These are phyloP conservation scores for Malurus splendens DNA, from an alignment of 2,797 vertebrate species.

Conservation along the genomic window DNA sequence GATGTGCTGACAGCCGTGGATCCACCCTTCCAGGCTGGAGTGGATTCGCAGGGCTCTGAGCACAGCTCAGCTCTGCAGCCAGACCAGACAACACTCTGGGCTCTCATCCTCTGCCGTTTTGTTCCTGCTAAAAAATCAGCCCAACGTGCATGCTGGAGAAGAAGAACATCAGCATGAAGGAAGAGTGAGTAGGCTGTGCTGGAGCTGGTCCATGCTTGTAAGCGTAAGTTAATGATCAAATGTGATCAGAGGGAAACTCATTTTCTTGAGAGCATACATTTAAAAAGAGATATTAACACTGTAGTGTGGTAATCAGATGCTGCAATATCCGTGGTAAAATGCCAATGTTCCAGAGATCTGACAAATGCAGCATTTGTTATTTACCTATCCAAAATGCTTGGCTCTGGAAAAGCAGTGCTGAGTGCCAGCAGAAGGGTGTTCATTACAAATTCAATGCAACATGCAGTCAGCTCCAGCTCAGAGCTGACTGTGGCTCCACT, in stretches of 20 bases:
- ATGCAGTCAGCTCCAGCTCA: not conserved
- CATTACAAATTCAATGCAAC: not conserved
- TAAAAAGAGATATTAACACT: not conserved
- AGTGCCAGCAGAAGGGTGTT: not conserved
- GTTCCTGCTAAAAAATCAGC: not conserved
- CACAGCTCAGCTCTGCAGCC: accelerated
- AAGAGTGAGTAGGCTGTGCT: not conserved
- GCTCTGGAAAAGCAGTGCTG: not conserved
- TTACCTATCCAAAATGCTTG: not conserved
- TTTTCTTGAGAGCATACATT: not conserved
- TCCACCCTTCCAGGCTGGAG: not conserved
- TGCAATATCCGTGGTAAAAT: not conserved
- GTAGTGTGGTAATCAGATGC: not conserved
- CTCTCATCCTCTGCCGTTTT: not conserved
- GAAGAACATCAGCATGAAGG: not conserved
- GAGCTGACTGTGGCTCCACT: not conserved
- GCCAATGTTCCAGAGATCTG: not conserved
- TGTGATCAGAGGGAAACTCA: not conserved
- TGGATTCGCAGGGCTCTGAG: accelerated
- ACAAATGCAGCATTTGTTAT: conserved; percentile 9
- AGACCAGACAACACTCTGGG: not conserved
- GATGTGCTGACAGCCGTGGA: not conserved
- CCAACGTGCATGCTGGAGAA: accelerated
- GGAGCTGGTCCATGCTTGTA: not conserved
- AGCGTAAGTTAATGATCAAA: not conserved